A percentile compares a stretch with the other conserved stretches of the same genome.
phyloP scores from a whole-genome alignment of 1,140 invertebrate genomes.

The Idris sp. region DNA sequence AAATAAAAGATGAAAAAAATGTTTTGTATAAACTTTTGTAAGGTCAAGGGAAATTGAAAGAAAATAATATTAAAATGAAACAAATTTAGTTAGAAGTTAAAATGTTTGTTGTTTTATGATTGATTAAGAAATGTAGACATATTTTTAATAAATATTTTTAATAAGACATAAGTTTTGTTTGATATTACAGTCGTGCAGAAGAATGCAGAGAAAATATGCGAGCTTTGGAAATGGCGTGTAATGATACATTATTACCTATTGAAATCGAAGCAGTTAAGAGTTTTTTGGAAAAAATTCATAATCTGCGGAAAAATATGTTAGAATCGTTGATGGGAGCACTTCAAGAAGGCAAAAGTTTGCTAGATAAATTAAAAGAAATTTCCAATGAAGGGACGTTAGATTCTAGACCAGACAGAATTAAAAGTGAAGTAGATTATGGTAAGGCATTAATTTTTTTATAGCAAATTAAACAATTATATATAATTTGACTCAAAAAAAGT shows the following conservation, averaged over 20 bases:
- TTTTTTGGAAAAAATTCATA: slow-evolving; percentile 82
- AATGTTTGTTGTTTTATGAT: no score
- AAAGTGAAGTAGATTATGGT: slow-evolving; percentile 82
- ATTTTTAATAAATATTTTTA: no score
- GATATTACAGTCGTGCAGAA: slow-evolving; percentile 80
- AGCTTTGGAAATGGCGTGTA: slow-evolving; percentile 83
- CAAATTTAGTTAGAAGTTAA: no score
- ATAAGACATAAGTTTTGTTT: no score
- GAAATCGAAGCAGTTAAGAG: slow-evolving; percentile 84
- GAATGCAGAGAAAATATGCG: slow-evolving; percentile 85
- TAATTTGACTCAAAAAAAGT: no score
- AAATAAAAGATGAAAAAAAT: no score
- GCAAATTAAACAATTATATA: no score
- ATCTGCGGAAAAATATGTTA: slow-evolving; percentile 83
- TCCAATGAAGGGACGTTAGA: slow-evolving; percentile 84
- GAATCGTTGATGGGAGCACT: slow-evolving; percentile 87
- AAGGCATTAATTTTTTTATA: slow-evolving; percentile 10
- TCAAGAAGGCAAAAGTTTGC: slow-evolving; percentile 86
- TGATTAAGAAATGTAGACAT: no score
- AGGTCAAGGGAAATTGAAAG: no score
- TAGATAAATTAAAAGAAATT: slow-evolving; percentile 84
- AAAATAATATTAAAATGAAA: no score
- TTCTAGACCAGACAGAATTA: slow-evolving; percentile 85
- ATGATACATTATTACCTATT: slow-evolving; percentile 81
- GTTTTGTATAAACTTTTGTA: no score